Conservation (phyloP, 2,797 vertebrate species). For the Oreochromis grahami region DNA sequence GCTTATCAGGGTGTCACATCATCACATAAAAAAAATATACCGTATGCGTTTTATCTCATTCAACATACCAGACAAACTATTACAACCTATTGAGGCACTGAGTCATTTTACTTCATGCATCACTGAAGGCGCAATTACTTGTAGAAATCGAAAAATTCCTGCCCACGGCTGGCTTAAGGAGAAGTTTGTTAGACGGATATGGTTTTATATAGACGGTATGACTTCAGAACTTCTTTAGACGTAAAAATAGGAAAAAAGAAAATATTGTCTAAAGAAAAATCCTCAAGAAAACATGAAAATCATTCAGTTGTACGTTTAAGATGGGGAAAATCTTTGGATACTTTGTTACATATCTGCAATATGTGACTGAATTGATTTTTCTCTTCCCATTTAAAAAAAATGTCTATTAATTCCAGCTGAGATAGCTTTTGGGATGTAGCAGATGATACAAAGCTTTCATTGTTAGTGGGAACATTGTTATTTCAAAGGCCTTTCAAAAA, state of each 20-base stretch:
- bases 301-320: not conserved
- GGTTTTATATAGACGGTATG: not conserved
- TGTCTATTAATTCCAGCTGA: conserved; percentile 84
- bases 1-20: conserved; percentile 43
- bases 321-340: conserved; percentile 18
- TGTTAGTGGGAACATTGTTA: conserved; percentile 76
- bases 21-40: conserved; percentile 13
- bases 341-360: conserved; percentile 64
- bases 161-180: conserved; percentile 50
- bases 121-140: conserved; percentile 30
- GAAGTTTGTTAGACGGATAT: not conserved
- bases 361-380: conserved; percentile 35
- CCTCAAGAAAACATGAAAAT: conserved; percentile 5
- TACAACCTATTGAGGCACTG: conserved; percentile 22
- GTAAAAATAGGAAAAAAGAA: not conserved
- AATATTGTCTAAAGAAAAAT: not conserved
- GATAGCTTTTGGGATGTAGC: conserved; percentile 78
- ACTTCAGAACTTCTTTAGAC: not conserved
- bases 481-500: conserved; percentile 76
- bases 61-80: conserved; percentile 45
- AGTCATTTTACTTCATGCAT: conserved; percentile 54
- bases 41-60: conserved; percentile 48
- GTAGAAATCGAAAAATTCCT: conserved; percentile 31
- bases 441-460: conserved; percentile 70
- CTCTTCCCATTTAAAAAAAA: conserved; percentile 51